A percentile compares a stretch with the other conserved stretches of the same genome.
phyloP scores from a whole-genome alignment of 1,140 invertebrate species.

The Carposina sasakii region DNA sequence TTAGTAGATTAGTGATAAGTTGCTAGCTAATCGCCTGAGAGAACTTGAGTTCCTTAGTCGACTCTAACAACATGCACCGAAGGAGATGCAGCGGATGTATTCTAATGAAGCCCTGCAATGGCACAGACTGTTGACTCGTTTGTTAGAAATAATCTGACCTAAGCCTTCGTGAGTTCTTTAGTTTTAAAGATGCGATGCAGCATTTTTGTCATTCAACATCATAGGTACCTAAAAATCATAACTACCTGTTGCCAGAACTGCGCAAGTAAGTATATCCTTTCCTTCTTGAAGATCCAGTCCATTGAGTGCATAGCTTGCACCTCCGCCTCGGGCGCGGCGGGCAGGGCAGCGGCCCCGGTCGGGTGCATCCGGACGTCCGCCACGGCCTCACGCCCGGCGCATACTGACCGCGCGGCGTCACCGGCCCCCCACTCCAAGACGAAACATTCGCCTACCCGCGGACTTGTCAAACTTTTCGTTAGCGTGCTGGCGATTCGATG shows the following conservation, averaged over 20 bases:
- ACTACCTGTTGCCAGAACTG: conserved; percentile 97
- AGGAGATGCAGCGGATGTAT: no score
- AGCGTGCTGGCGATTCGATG: conserved; percentile 21
- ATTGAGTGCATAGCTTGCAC: conserved; percentile 91
- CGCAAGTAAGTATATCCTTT: conserved; percentile 91
- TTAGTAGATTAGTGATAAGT: no score
- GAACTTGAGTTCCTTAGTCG: no score
- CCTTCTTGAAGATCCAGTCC: conserved; percentile 96
- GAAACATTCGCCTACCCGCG: conserved; percentile 27
- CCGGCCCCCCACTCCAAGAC: conserved; percentile 21
- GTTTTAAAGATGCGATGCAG: no score
- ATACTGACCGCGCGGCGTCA: conserved; percentile 42
- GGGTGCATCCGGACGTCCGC: conserved; percentile 79
- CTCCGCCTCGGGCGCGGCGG: conserved; percentile 80
- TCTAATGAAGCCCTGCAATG: no score
- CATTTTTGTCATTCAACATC: no score
- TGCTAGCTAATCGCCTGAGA: no score
- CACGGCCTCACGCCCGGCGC: conserved; percentile 41
- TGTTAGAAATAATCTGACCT: no score
- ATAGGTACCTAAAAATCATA: no score
- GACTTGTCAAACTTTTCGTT: conserved; percentile 1
- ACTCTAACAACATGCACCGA: no score
- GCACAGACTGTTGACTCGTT: no score
- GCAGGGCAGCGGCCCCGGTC: conserved; percentile 83
- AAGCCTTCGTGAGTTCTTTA: no score